Evolutionary conservation across 2,888 invertebrate species (phyloP).

Genomic region (Fabriciana adippe): DNA sequence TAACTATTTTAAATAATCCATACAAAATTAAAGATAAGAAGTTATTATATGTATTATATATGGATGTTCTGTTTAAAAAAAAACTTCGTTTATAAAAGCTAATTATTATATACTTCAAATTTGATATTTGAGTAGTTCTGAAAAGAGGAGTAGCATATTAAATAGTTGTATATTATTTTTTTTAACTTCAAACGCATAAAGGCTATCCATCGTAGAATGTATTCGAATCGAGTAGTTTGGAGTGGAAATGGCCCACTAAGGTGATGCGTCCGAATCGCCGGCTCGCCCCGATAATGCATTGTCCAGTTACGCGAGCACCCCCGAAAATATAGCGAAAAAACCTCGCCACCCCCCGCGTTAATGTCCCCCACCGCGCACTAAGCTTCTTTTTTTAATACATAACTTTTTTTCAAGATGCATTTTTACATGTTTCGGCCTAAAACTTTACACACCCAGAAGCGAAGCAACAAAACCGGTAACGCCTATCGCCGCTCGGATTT

Average conservation of each 20-base stretch:
- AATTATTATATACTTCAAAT: no score
- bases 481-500: conserved; percentile 70
- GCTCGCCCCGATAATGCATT: conserved; percentile 76
- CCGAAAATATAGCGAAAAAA: conserved; percentile 82
- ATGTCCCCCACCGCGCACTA: conserved; percentile 80
- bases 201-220: conserved; percentile 32
- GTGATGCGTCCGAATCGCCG: conserved; percentile 68
- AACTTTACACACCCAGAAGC: conserved; percentile 81
- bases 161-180: background rate
- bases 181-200: conserved; percentile 25
- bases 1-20: no score
- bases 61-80: no score
- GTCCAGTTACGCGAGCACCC: conserved; percentile 77
- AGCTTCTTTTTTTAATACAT: conserved; percentile 83
- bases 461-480: conserved; percentile 69
- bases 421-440: conserved; percentile 83
- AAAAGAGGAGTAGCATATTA: background rate
- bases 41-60: no score
- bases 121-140: no score
- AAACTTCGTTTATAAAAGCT: no score
- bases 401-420: conserved; percentile 83
- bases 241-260: conserved; percentile 69
- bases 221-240: conserved; percentile 56
- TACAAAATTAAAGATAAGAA: no score
- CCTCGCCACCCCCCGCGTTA: conserved; percentile 77